Base-by-base conservation (phyloP, 2,113 vertebrate genomes). In the Syngnathus scovelli region DNA sequence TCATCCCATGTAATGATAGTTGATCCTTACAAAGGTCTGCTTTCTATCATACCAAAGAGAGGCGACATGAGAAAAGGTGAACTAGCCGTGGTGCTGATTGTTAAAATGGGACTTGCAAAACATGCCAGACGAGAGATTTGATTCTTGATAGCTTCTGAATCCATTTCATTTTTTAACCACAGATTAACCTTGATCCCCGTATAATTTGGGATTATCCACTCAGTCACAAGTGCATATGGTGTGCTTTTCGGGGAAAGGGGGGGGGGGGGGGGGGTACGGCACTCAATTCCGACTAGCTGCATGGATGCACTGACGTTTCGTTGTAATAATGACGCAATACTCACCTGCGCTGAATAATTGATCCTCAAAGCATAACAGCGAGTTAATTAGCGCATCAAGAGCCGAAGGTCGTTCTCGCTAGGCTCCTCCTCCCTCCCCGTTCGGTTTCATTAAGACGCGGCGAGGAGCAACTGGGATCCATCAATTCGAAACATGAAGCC, bases 181-280 rank as follows among this genome's bases (percentile, higher is more conserved):
- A 85, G 89, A 91, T 91, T 90, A 90, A 88, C 84, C 86, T 80
- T 79, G 86, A 91, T 89, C 87, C 86, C 4, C 3, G 69, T 79
- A 76, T 85, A 83, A 88, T 78, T 81, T 39, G 21, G 86, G 87
- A 91, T 91, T 87, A 90, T 87, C 82, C 83, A 86, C 76, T 86
- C 83, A 64, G 67, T 85, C 84, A 87, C 83, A 78, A 83, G 83
- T 87, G 78, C 83, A 86, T 89, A 89, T 86, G 87, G 76, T 78
- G 81, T 75, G 74, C 74, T 82, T 85, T 75, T 74, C 70, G 51
- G 66, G 84, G 23, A 23, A 23, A 23, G 23, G 23, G 23, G 23
- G 23, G 1, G 23, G 23, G 23, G 23, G 23, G 41, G 4, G 41
- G 41, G 41, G 41, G 39, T 0, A 41, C 82, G 77, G 70, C 79